Conservation (phyloP, 2,797 vertebrate species). For the Lacerta agilis region DNA sequence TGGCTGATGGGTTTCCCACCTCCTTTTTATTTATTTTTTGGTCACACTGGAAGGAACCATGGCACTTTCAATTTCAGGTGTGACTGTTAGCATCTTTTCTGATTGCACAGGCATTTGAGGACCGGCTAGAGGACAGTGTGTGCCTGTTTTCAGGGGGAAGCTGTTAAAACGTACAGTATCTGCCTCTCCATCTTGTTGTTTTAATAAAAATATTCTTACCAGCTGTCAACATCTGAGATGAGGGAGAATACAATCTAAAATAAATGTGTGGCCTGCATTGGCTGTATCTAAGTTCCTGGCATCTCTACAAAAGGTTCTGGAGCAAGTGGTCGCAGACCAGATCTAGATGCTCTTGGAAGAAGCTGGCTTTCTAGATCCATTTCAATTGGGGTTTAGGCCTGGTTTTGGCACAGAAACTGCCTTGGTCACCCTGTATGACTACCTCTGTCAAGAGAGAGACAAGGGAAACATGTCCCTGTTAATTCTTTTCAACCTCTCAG, state of each 20-base stretch:
- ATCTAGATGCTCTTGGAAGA: too few relatives aligned
- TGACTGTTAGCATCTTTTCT: background rate
- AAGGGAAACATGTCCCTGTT: too few relatives aligned
- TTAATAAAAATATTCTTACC: background rate
- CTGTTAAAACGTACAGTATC: background rate
- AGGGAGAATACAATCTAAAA: background rate
- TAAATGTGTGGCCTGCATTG: background rate
- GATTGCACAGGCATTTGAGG: background rate
- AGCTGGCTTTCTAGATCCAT: too few relatives aligned
- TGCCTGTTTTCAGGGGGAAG: background rate
- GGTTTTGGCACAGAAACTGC: too few relatives aligned
- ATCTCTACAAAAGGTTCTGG: background rate
- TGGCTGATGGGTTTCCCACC: background rate
- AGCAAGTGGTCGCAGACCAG: too few relatives aligned
- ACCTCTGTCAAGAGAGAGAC: too few relatives aligned
- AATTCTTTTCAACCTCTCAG: too few relatives aligned
- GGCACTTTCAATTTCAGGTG: background rate
- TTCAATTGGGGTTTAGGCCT: too few relatives aligned
- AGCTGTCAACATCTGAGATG: background rate
- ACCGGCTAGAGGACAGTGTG: background rate
- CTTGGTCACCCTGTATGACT: too few relatives aligned
- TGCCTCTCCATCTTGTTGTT: background rate
- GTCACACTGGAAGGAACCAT: background rate
- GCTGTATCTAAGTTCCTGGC: background rate
- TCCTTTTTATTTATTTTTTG: background rate